Base-by-base conservation (phyloP, 2,797 vertebrate genomes). In the Menidia menidia region DNA sequence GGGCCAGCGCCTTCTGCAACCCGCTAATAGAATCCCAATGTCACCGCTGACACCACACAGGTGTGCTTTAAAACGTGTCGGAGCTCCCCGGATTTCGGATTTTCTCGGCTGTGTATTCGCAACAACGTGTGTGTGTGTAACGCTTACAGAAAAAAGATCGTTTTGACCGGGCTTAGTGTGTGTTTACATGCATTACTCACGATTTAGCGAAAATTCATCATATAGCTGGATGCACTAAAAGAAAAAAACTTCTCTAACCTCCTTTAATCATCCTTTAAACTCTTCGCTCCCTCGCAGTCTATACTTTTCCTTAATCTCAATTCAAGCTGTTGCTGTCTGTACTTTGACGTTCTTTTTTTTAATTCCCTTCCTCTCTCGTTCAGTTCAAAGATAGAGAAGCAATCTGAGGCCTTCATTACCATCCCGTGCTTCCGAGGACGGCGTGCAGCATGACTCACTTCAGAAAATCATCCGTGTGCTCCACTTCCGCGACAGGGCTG, bases 11-110 rank as follows among this genome's bases (percentile, higher is more conserved):
- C 89, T 87, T 61, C 84, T 86, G 73, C 90, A 92, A 91, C 91
- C 92, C 88, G 89, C 90, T 93, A 94, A 94, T 93, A 94, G 93
- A 93, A 92, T 93, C 89, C 93, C 93, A 93, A 94, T 93, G 93
- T 94, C 94, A 94, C 85, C 82, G 89, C 88, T 93, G 92, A 93
- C 91, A 93, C 91, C 90, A 92, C 88, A 91, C 78, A 67, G 82
- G 44, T 59, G 25, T 16, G 41, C 67, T 81, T 89, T 84, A 75
- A 81, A 85, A 82, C 39, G 82, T 64, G 82, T 68, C 68, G 60
- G 68, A 81, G 75, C 81, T 71, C 71, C 73, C 44, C 35, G 19
- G 64, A 71, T 78, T 75, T 78, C 63, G 69, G 73, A 68, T 50
- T 73, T 25, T n/a, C 18, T 65, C 52, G 47, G 33, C 43, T 10